Percentiles rank a stretch among this genome's conserved stretches.
Evolutionary conservation across 53 echinoderm and acorn worm species (phyloP).

Genomic region (Holothuria scabra): DNA sequence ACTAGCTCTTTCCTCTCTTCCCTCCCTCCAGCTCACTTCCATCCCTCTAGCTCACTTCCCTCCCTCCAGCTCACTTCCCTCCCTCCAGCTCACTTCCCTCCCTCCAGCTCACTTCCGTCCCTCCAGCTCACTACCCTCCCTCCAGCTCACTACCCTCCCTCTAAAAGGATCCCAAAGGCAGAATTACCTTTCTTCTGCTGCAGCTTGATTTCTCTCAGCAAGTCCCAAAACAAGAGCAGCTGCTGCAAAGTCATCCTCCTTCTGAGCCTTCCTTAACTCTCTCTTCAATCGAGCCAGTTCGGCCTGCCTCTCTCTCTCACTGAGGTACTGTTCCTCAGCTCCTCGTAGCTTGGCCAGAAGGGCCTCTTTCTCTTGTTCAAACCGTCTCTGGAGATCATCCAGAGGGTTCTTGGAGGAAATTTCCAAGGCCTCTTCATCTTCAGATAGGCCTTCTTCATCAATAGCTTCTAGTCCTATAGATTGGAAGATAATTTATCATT

Average conservation of each 20-base stretch:
- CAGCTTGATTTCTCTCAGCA: slow-evolving; percentile 90
- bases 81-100: too few relatives aligned
- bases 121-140: too few relatives aligned
- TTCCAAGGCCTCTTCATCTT: slow-evolving; percentile 66
- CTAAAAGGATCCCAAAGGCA: too few relatives aligned
- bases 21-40: too few relatives aligned
- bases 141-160: too few relatives aligned
- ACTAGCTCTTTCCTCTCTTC: too few relatives aligned
- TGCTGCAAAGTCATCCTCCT: slow-evolving; percentile 84
- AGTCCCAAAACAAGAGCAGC: slow-evolving; percentile 92
- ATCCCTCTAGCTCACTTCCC: too few relatives aligned
- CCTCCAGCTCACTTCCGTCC: too few relatives aligned
- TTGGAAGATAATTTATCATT: not conserved
- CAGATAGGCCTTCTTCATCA: slow-evolving; percentile 64
- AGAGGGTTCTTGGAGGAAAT: slow-evolving; percentile 58
- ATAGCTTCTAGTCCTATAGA: not conserved
- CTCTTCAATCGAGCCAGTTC: slow-evolving; percentile 85
- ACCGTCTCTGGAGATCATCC: slow-evolving; percentile 79
- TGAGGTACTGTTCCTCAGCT: slow-evolving; percentile 76
- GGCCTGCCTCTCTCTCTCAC: slow-evolving; percentile 93
- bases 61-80: too few relatives aligned
- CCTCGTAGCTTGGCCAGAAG: slow-evolving; percentile 78
- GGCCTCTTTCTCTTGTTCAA: slow-evolving; percentile 83
- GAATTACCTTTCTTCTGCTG: slow-evolving; percentile 75
- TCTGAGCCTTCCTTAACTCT: slow-evolving; percentile 86